These are phyloP conservation scores for Lomographa bimaculata DNA, from an alignment of 2,888 invertebrate species.

Conservation along the genomic window DNA sequence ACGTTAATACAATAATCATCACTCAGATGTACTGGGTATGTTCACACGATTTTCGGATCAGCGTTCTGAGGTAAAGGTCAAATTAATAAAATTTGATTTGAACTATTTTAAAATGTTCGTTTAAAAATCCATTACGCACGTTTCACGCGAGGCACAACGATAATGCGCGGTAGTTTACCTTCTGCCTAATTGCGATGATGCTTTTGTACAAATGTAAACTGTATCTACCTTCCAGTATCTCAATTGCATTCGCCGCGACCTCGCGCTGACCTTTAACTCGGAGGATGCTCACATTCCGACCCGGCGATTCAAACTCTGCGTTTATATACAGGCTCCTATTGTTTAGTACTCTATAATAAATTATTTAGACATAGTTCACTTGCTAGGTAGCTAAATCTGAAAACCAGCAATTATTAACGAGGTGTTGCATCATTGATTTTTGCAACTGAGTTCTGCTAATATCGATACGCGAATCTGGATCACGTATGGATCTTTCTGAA, in stretches of 20 bases:
- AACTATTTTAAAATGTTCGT: conserved; percentile 38
- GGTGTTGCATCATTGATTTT: conserved; percentile 23
- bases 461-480: conserved; percentile 20
- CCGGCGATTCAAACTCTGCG: conserved; percentile 58
- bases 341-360: conserved; percentile 41
- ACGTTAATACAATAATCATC: no score
- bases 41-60: no score
- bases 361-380: conserved; percentile 33
- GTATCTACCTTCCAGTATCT: conserved; percentile 45
- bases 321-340: conserved; percentile 55
- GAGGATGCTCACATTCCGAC: conserved; percentile 77
- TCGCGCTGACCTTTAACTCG: conserved; percentile 65
- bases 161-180: conserved; percentile 49
- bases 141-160: conserved; percentile 35
- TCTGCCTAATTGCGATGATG: conserved; percentile 58
- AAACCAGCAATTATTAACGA: conserved; percentile 32
- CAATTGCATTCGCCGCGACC: conserved; percentile 53
- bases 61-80: conserved; percentile 31
- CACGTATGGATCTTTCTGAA: conserved; percentile 22
- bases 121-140: conserved; percentile 44
- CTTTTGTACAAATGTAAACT: conserved; percentile 48
- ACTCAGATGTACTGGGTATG: no score
- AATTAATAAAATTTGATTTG: conserved; percentile 35
- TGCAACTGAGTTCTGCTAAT: conserved; percentile 14
- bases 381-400: conserved; percentile 33